Percentiles rank a stretch among this genome's conserved stretches.
phyloP scores from a whole-genome alignment of 1,140 invertebrate species.

The Drosophila watanabei region DNA sequence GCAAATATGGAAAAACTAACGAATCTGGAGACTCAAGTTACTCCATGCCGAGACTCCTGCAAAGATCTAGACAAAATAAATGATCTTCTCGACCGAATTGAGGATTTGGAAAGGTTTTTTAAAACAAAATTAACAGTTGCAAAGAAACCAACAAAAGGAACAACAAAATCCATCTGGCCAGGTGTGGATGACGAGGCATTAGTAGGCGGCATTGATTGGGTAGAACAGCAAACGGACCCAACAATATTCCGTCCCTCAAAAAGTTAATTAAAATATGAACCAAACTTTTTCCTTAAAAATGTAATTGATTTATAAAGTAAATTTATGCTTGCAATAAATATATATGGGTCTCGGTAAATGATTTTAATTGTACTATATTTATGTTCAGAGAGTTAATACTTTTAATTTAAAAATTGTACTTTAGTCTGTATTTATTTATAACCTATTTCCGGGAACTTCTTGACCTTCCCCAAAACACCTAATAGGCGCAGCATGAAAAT shows the following conservation, averaged over 20 bases:
- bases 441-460: neutral
- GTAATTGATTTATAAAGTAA: neutral
- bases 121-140: neutral
- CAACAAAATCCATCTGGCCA: neutral
- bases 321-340: neutral
- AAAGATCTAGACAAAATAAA: neutral
- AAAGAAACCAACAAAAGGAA: neutral
- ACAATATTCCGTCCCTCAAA: neutral
- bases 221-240: neutral
- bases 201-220: neutral
- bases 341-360: too few relatives aligned
- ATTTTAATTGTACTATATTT: too few relatives aligned
- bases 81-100: conserved; percentile 8
- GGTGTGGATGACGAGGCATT: neutral
- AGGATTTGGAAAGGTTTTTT: neutral
- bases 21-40: neutral
- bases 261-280: too few relatives aligned
- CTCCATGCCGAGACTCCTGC: neutral
- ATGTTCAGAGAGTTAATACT: too few relatives aligned
- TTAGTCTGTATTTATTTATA: too few relatives aligned
- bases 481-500: conserved; percentile 57
- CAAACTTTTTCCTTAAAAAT: too few relatives aligned
- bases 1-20: neutral
- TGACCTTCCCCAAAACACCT: neutral
- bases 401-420: neutral